A percentile compares a stretch with the other conserved stretches of the same genome.
phyloP scores from a whole-genome alignment of 2,888 invertebrate species.

The Camponotus fellah region DNA sequence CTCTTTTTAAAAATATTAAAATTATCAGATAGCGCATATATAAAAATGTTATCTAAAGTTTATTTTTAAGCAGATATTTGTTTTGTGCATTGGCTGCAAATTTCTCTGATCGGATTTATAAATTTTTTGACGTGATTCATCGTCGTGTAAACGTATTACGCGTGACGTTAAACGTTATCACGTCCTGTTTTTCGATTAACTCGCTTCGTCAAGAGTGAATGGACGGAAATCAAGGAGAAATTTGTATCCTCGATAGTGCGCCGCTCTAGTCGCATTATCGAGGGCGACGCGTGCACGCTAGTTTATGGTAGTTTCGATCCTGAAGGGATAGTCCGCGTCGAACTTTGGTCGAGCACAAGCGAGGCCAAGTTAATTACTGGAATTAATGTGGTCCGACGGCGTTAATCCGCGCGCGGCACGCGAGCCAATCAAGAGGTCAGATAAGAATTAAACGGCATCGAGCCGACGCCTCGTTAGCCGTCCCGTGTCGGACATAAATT shows the following conservation, averaged over 20 bases:
- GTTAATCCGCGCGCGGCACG: slow-evolving; percentile 78
- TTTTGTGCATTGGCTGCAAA: neutral
- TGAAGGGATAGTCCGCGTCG: slow-evolving; percentile 42
- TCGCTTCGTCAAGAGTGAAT: slow-evolving; percentile 21
- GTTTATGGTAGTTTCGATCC: slow-evolving; percentile 43
- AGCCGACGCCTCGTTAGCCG: slow-evolving; percentile 76
- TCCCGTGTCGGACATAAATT: slow-evolving; percentile 73
- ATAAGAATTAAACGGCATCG: slow-evolving; percentile 79
- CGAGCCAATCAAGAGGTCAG: slow-evolving; percentile 78
- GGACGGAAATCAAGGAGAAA: slow-evolving; percentile 1
- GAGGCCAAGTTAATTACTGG: slow-evolving; percentile 72
- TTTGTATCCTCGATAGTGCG: slow-evolving; percentile 22
- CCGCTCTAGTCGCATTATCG: slow-evolving; percentile 39
- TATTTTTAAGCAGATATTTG: neutral
- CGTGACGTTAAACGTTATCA: neutral
- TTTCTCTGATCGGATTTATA: neutral
- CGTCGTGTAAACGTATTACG: neutral
- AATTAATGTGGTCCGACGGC: slow-evolving; percentile 77
- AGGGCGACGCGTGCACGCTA: slow-evolving; percentile 28
- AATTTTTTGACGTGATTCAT: neutral
- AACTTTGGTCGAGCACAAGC: slow-evolving; percentile 54
- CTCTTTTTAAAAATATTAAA: neutral
- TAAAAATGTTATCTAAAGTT: neutral
- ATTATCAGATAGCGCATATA: neutral
- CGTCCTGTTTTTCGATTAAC: neutral